Conservation (phyloP, 2,797 vertebrate species). For the Coilia nasus region DNA sequence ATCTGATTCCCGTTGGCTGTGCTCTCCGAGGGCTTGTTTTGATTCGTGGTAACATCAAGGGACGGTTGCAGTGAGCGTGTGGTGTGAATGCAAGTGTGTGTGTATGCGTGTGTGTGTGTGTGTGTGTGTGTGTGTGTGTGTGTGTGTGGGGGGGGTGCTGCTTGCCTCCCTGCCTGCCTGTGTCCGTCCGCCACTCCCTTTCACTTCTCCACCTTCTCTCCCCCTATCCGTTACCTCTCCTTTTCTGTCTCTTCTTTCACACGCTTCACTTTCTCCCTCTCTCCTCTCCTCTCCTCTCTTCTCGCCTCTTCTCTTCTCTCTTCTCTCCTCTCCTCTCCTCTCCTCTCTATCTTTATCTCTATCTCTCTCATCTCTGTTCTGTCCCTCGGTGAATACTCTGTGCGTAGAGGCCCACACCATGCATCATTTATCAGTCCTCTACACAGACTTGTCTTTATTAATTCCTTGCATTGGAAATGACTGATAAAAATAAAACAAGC, state of each 20-base stretch:
- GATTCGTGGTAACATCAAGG: conserved; percentile 30
- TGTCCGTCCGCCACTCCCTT: conserved; percentile 10
- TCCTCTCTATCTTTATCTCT: not conserved
- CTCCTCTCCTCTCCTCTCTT: not conserved
- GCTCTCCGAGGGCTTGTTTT: conserved; percentile 50
- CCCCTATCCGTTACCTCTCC: conserved; percentile 7
- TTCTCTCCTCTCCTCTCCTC: not conserved
- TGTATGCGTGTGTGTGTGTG: too few relatives aligned
- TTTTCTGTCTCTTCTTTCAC: not conserved
- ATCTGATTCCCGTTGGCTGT: conserved; percentile 16
- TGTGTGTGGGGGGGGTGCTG: not conserved
- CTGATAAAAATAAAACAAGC: conserved; percentile 50
- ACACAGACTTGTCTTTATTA: conserved; percentile 41
- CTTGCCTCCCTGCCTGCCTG: conserved; percentile 15
- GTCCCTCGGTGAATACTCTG: conserved; percentile 7
- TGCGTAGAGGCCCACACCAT: conserved; percentile 19
- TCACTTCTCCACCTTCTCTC: not conserved
- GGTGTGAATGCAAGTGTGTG: conserved; percentile 28
- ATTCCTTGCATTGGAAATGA: conserved; percentile 50
- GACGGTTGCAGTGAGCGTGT: conserved; percentile 43
- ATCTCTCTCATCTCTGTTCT: not conserved
- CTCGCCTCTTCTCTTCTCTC: not conserved
- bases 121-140: too few relatives aligned
- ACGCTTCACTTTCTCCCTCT: not conserved
- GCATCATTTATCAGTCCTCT: conserved; percentile 44